Conservation (phyloP, 2,113 vertebrate genomes). For the Polypterus bichir region DNA sequence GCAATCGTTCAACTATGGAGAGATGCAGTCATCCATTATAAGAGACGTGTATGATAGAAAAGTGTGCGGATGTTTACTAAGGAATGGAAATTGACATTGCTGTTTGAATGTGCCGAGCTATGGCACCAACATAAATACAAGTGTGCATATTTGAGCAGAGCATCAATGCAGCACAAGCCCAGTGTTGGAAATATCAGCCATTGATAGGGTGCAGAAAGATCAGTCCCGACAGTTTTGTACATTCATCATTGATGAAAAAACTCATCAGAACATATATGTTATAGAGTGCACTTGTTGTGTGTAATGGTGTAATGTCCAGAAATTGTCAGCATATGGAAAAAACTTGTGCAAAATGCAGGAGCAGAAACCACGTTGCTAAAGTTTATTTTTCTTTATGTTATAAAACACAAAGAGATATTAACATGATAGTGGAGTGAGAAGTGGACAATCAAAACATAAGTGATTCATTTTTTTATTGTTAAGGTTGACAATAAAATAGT, state of each 20-base stretch:
- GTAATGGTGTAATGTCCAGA: not conserved
- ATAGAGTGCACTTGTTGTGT: not conserved
- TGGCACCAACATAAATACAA: not conserved
- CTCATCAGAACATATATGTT: not conserved
- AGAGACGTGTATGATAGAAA: not conserved
- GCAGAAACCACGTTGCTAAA: not conserved
- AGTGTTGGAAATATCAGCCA: not conserved
- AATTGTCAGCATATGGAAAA: not conserved
- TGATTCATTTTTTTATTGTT: not conserved
- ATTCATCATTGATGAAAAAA: not conserved
- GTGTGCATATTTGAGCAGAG: not conserved
- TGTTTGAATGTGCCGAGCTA: not conserved
- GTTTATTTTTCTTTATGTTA: not conserved
- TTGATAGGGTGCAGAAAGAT: not conserved
- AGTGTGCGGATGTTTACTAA: not conserved
- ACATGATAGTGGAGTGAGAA: not conserved
- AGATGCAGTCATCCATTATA: not conserved
- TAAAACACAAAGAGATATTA: not conserved
- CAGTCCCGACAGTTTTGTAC: not conserved
- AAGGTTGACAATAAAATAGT: not conserved
- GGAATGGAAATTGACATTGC: not conserved
- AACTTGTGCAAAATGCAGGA: not conserved
- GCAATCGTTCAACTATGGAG: not conserved
- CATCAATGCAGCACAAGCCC: not conserved
- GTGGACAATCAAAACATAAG: not conserved